A percentile compares a stretch with the other conserved stretches of the same genome.
These are phyloP conservation scores for Plutella xylostella DNA, from an alignment of 2,888 invertebrate species.

Conservation along the genomic window DNA sequence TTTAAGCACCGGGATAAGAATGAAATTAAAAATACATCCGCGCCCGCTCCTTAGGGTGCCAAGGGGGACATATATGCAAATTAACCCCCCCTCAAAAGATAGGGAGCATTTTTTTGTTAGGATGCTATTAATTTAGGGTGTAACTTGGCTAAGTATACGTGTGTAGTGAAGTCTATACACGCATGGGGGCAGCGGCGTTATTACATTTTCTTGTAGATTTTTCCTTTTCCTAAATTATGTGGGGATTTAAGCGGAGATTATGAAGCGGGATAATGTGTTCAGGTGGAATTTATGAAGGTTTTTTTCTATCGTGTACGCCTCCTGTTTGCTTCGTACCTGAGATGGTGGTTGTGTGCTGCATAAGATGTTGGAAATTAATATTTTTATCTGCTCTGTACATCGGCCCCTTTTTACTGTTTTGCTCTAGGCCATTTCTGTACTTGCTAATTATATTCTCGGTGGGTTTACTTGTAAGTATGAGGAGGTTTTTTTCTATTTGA, in stretches of 20 bases:
- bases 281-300: conserved; percentile 40
- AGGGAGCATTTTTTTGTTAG: conserved; percentile 66
- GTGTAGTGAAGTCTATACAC: conserved; percentile 34
- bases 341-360: neutral
- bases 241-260: conserved; percentile 44
- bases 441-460: too few species aligned
- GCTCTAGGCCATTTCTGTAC: too few species aligned
- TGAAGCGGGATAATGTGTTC: conserved; percentile 44
- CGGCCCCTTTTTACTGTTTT: too few species aligned
- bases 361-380: too few species aligned
- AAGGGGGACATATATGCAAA: conserved; percentile 67
- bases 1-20: conserved; percentile 70
- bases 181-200: conserved; percentile 26
- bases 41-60: conserved; percentile 61
- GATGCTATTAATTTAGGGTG: conserved; percentile 70
- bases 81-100: conserved; percentile 60
- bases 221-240: conserved; percentile 56
- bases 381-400: too few species aligned
- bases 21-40: conserved; percentile 71
- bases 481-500: too few species aligned
- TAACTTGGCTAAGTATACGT: conserved; percentile 55
- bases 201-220: conserved; percentile 40
- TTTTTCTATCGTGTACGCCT: conserved; percentile 6
- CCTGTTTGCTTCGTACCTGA: neutral
- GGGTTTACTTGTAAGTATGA: too few species aligned